These are phyloP conservation scores for Pampusana beccarii DNA, from an alignment of 2,113 vertebrate species.

Conservation along the genomic window DNA sequence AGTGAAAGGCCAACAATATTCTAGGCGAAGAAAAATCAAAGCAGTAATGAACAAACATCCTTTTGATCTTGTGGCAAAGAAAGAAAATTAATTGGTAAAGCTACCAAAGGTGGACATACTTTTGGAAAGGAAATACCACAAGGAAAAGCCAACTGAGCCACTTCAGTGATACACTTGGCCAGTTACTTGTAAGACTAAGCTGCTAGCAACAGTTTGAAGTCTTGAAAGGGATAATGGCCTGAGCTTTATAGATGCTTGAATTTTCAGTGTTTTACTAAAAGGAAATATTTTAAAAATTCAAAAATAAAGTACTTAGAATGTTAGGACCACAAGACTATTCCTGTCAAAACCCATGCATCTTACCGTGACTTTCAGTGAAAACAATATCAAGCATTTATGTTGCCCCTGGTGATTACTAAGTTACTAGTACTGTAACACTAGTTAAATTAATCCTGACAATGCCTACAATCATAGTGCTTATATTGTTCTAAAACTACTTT, in stretches of 20 bases:
- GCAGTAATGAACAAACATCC: rapidly evolving
- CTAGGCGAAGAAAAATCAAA: neutral
- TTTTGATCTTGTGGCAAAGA: neutral
- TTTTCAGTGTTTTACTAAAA: neutral
- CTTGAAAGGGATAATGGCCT: neutral
- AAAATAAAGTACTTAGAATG: neutral
- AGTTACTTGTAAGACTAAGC: neutral
- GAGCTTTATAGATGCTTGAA: neutral
- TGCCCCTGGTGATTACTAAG: neutral
- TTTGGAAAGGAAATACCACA: neutral
- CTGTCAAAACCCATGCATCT: neutral
- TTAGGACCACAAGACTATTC: neutral
- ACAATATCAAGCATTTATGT: neutral
- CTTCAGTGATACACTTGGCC: neutral
- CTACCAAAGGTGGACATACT: neutral
- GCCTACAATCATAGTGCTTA: neutral
- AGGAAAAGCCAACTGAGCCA: neutral
- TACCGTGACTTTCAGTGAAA: neutral
- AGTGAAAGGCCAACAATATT: neutral
- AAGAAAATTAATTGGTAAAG: neutral
- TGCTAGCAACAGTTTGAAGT: neutral
- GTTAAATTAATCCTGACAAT: neutral
- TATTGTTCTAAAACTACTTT: neutral
- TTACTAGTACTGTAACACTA: neutral
- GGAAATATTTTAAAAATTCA: neutral